Evolutionary conservation across 2,888 invertebrate genomes (phyloP), one percentile per base, ranked within the genome.

Genomic region (Stenoptilia bipunctidactyla): DNA sequence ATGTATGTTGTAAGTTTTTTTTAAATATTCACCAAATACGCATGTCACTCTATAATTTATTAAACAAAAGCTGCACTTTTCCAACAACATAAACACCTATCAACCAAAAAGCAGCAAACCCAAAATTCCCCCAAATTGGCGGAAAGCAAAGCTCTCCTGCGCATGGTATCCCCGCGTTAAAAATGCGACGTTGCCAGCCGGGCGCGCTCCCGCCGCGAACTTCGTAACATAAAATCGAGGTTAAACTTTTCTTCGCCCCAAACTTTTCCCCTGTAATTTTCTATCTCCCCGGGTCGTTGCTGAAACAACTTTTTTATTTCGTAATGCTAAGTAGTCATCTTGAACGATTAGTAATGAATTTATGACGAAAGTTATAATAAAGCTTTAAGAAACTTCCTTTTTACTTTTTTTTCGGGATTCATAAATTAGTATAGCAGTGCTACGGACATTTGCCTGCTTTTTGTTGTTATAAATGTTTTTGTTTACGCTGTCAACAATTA

Each of bases 131-230:
- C 62, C 3, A 49, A 40, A 53, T 46, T 13, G 2, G 15, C 47
- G 59, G 37, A 57, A 44, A 25, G 44, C 30, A 66, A 72, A 77
- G 75, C 73, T 74, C 63, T 48, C 35, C 12, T 1, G 0, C 10
- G 15, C 36, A 45, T 66, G 61, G 69, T 56, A 72, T 58, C 70
- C 46, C 59, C 8, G 13, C 13, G 46, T 51, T 49, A 45, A 58
- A 56, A 46, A 80, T 80, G 77, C 30, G 10, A 68, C 79, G 82
- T 80, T 82, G 82, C 80, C 82, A 69, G 63, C 66, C 57, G 58
- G 65, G 56, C 51, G 51, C 47, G 53, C 56, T 58, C 64, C 54
- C 37, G 57, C 54, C 61, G 65, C 65, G 66, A 30, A 30, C 30
- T 30, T 12, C 30, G 30, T 30, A 30, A 30, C 30, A 12, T 20